Evolutionary conservation across 2,888 invertebrate genomes (phyloP), one percentile per base, ranked within the genome.

Genomic region (Alitta virens): DNA sequence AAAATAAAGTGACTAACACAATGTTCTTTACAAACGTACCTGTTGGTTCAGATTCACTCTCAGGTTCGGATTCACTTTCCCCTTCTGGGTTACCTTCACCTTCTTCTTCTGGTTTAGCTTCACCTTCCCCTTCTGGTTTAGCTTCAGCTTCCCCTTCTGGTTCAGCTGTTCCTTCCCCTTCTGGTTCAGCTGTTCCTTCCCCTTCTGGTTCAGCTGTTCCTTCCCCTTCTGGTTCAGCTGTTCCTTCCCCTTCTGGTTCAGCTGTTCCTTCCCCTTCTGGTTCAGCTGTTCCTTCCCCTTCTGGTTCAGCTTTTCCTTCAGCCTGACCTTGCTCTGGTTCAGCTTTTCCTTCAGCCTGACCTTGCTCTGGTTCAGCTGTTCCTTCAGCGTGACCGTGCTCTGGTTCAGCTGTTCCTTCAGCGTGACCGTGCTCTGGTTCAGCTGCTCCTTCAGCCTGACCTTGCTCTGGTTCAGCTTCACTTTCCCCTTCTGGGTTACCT

Each of bases 401-500:
- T 23, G 14, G n/a, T 9, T 33, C 38, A 21, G 21, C 38, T 51
- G 21, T 52, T 1, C 23, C 50, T 27, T 49, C 40, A 21, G 49
- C 18, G 21, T 50, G 27, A 2, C 23, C 58, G 9, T 49, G 26
- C 18, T 49, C 50, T 49, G 23, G n/a, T 42, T 50, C 38, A 58
- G 38, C 51, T 24, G 50, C 40, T 16, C 23, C 23, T 27, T 26
- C 52, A 52, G 16, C 23, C 18, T 40, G 33, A 16, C 21, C 27
- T 55, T 55, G n/a, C 49, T 46, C 51, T 60, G 25, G 26, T 26
- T 5, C 43, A 40, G 23, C 40, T 23, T n/a, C n/a, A 14, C 58
- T 12, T 24, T 50, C 38, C n/a, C 27, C 16, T 27, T 54, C 23
- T 5, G 26, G 27, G 21, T 57, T 21, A 2, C 27, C 57, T 27